Evolutionary conservation across 30 jellyfish, hydroid and myxozoan genomes (phyloP).

Genomic region (Aurelia aurita): DNA sequence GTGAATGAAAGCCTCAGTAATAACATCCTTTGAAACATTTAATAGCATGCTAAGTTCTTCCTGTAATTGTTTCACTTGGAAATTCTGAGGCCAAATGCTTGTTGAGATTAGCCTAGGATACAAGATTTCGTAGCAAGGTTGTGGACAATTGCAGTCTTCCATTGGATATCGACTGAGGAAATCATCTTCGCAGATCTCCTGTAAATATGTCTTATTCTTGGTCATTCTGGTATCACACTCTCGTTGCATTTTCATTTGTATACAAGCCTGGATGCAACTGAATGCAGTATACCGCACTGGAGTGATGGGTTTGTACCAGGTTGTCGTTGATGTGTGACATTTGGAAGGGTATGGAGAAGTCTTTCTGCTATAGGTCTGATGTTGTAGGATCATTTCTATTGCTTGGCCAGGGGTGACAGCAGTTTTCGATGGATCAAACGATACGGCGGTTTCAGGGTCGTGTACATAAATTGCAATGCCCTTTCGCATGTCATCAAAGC

Average conservation of each 20-base stretch:
- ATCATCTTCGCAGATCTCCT: constrained; percentile 6
- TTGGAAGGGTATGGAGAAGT: constrained; percentile 45
- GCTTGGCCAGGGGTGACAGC: constrained; percentile 36
- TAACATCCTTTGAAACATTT: neutral
- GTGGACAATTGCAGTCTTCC: constrained; percentile 43
- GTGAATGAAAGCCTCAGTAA: neutral
- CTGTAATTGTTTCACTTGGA: constrained; percentile 7
- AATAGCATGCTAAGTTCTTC: constrained; percentile 1
- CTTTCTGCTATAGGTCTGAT: constrained; percentile 12
- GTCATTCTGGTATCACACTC: constrained; percentile 3
- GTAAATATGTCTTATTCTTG: neutral
- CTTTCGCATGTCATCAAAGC: constrained; percentile 38
- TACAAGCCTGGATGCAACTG: constrained; percentile 37
- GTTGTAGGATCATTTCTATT: constrained; percentile 10
- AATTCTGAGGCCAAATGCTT: constrained; percentile 40
- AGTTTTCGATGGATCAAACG: constrained; percentile 4
- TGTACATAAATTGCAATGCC: constrained; percentile 23
- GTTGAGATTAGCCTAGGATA: constrained; percentile 3
- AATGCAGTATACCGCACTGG: constrained; percentile 35
- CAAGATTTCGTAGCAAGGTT: constrained; percentile 40
- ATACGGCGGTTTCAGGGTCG: constrained; percentile 35
- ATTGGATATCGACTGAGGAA: constrained; percentile 8
- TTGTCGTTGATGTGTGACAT: constrained; percentile 46
- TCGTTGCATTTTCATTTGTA: constrained; percentile 6
- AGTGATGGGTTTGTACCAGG: constrained; percentile 7